Base-by-base conservation (phyloP, 1,140 invertebrate genomes). In the Papilio dardanus region DNA sequence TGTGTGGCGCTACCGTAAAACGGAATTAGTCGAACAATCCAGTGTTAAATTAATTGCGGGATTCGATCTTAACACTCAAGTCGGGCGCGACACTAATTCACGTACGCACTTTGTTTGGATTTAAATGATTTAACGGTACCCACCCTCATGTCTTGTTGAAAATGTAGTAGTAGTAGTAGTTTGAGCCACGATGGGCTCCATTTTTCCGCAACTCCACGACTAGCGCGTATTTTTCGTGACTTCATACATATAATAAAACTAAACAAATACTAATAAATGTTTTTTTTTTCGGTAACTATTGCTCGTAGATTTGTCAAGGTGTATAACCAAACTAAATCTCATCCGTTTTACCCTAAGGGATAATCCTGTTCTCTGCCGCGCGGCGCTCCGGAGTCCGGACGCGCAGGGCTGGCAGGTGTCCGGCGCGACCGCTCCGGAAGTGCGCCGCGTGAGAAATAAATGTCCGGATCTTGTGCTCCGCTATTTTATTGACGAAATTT, bases 291-390 rank as follows among this genome's bases (percentile, higher is more conserved):
- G n/a, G 33, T 50, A 58, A 68, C 76, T 75, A 78, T 67, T 74
- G 73, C 65, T 21, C 12, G 24, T 50, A 28, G 65, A 74, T 74
- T 54, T 40, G 66, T 68, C 42, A 46, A 67, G 73, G 71, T 74
- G 81, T 81, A 85, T 77, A 78, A 79, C 78, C 82, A 76, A 78
- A 79, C 79, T 84, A 88, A 86, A 88, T 82, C 83, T 83, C 78
- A 74, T 77, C 83, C 73, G 76, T 67, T 76, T 74, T 74, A 79
- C 81, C 83, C 85, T 66, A 69, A 76, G 86, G 88, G 87, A 85
- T 85, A 79, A 85, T 86, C 82, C 42, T 19, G 42, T 19, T 46
- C 16, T n/a, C 85, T 82, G 83, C 80, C 85, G 84, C 84, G 84
- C 85, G 85, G 76, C 62, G 65, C 62, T 35, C 75, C 42, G 65